These are phyloP conservation scores for Zosterops japonicus DNA, from an alignment of 2,113 vertebrate species.

Conservation along the genomic window DNA sequence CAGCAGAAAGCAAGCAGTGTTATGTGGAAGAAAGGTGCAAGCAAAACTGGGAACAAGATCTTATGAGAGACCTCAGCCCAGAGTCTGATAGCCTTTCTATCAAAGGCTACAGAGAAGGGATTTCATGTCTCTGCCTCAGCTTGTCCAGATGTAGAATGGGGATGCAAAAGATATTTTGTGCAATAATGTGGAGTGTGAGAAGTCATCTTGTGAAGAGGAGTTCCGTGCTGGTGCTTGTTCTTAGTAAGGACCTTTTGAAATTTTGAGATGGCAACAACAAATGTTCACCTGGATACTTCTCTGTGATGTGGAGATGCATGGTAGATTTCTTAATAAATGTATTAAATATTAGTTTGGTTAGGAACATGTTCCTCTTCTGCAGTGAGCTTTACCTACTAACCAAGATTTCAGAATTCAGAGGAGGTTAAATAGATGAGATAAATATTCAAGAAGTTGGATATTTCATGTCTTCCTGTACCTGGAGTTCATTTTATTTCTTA, in stretches of 20 bases:
- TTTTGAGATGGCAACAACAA: neutral
- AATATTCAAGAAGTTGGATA: neutral
- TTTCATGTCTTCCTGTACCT: constrained; percentile 16
- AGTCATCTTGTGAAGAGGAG: neutral
- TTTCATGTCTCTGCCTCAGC: neutral
- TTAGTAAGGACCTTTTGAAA: neutral
- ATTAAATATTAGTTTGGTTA: neutral
- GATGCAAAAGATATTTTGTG: neutral
- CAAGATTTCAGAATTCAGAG: neutral
- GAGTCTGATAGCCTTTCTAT: neutral
- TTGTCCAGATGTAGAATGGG: neutral
- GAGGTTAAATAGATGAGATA: neutral
- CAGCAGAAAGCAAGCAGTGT: neutral
- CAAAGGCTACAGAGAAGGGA: neutral
- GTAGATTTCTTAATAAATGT: neutral
- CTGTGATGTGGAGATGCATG: neutral
- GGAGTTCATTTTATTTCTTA: constrained; percentile 51
- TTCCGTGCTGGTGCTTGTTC: neutral
- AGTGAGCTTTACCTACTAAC: neutral
- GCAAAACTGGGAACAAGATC: neutral
- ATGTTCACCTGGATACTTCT: neutral
- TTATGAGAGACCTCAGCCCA: neutral
- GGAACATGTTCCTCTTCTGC: neutral
- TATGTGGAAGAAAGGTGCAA: neutral
- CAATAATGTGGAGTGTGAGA: neutral